Evolutionary conservation across 2,888 invertebrate species (phyloP).

Genomic region (Ceramica pisi): DNA sequence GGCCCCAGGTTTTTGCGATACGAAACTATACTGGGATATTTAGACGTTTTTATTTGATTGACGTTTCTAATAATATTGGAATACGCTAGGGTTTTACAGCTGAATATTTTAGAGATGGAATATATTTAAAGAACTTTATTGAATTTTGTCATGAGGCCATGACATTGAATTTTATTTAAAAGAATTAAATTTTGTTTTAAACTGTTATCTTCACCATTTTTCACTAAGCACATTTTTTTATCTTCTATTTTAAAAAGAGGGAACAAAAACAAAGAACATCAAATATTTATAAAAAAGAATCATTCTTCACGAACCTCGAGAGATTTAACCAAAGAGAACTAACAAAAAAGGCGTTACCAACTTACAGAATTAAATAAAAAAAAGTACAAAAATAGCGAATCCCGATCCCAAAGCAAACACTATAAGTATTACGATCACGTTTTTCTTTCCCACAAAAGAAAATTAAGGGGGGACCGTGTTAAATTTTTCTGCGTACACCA

Average conservation of each 20-base stretch:
- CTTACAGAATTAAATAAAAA: constrained; percentile 60
- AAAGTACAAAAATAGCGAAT: constrained; percentile 52
- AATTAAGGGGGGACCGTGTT: constrained; percentile 80
- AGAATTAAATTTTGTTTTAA: too few relatives aligned
- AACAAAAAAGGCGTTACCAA: constrained; percentile 35
- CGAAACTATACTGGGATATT: constrained; percentile 23
- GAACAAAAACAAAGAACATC: background rate
- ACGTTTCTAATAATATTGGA: constrained; percentile 44
- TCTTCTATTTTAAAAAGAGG: too few relatives aligned
- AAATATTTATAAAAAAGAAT: constrained; percentile 6
- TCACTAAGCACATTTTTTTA: too few relatives aligned
- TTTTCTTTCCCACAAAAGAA: constrained; percentile 79
- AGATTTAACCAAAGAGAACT: constrained; percentile 1
- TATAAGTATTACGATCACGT: constrained; percentile 80
- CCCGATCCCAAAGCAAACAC: constrained; percentile 60
- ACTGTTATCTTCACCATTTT: too few relatives aligned
- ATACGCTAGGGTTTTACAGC: background rate
- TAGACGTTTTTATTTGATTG: constrained; percentile 37
- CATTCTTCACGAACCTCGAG: background rate
- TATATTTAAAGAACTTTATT: background rate
- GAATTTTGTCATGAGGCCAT: background rate
- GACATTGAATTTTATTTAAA: too few relatives aligned
- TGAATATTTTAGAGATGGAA: background rate
- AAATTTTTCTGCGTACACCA: constrained; percentile 78
- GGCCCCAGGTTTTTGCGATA: constrained; percentile 12